Percentiles rank a stretch among this genome's conserved stretches.
These are phyloP conservation scores for Caenorhabditis sp. DNA, from an alignment of 2,888 invertebrate genomes.

Conservation along the genomic window DNA sequence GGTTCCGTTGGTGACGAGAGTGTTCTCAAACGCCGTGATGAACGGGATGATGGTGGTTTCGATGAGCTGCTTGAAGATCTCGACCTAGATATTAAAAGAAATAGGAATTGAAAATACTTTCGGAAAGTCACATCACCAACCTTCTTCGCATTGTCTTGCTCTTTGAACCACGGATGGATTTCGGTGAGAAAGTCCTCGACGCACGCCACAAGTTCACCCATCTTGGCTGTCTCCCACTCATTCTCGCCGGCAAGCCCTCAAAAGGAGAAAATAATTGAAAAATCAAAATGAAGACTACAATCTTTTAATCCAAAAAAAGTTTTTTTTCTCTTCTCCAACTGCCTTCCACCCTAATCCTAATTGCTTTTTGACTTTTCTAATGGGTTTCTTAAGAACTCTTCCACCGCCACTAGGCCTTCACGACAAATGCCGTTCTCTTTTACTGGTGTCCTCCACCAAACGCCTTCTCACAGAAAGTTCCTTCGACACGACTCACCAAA, in stretches of 20 bases:
- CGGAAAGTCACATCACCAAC: constrained; percentile 24
- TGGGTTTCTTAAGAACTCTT: constrained; percentile 2
- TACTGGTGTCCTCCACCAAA: neutral
- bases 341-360: constrained; percentile 20
- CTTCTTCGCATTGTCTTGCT: constrained; percentile 74
- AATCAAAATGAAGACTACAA: neutral
- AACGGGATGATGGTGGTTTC: constrained; percentile 76
- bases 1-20: constrained; percentile 70
- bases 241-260: constrained; percentile 70
- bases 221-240: constrained; percentile 74
- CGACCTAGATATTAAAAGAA: constrained; percentile 65
- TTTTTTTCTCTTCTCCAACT: constrained; percentile 7
- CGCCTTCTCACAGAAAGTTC: too few relatives aligned
- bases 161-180: constrained; percentile 75
- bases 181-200: constrained; percentile 75
- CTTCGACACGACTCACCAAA: constrained; percentile 59
- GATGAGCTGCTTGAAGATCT: constrained; percentile 71
- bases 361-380: constrained; percentile 12
- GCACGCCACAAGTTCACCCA: constrained; percentile 71
- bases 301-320: neutral
- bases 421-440: constrained; percentile 1
- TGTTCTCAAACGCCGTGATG: constrained; percentile 71
- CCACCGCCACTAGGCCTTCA: neutral
- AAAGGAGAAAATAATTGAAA: constrained; percentile 32
- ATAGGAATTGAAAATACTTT: neutral